Evolutionary conservation across 2,797 vertebrate genomes (phyloP).

Genomic region (Ctenochaetus hawaiiensis): DNA sequence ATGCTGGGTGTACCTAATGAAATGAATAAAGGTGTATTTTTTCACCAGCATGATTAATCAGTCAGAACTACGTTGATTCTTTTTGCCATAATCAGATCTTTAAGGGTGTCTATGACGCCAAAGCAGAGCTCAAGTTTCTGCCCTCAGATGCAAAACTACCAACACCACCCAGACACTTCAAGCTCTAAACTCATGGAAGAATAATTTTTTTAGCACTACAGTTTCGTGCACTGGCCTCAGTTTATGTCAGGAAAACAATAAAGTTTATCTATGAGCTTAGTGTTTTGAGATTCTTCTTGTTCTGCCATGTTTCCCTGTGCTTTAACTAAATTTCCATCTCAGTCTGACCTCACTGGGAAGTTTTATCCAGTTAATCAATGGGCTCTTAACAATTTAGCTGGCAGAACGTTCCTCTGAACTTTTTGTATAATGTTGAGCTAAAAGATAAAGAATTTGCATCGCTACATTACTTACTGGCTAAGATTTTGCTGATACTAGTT

Average conservation of each 20-base stretch:
- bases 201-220: background rate
- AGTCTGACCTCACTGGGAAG: background rate
- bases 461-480: background rate
- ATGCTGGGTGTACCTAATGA: too few species aligned
- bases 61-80: background rate
- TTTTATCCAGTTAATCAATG: background rate
- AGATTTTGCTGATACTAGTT: background rate
- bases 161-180: background rate
- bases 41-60: background rate
- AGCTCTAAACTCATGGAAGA: background rate
- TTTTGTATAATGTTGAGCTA: background rate
- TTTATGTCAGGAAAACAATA: background rate
- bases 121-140: background rate
- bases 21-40: background rate
- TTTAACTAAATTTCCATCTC: too few species aligned
- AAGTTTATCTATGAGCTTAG: background rate
- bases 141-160: background rate
- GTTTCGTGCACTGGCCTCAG: background rate
- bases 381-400: background rate
- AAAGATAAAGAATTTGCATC: background rate
- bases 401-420: background rate
- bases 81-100: background rate
- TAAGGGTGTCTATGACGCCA: constrained; percentile 2
- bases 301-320: background rate
- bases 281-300: background rate